Evolutionary conservation across 2,888 invertebrate species (phyloP).

Genomic region (Ptychoptera albimana): DNA sequence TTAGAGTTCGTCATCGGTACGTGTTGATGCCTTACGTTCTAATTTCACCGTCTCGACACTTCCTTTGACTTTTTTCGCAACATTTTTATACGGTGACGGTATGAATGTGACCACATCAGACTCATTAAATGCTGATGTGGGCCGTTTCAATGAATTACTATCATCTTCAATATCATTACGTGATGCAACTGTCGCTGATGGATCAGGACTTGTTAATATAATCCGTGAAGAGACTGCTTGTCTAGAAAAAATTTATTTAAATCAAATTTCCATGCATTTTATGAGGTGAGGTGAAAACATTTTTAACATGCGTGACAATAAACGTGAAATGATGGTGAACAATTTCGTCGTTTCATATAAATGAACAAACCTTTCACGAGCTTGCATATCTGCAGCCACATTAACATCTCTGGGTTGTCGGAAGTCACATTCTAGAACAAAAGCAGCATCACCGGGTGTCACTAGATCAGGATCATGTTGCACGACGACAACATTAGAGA

Average conservation of each 20-base stretch:
- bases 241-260: constrained; percentile 16
- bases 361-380: constrained; percentile 25
- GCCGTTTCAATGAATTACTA: constrained; percentile 11
- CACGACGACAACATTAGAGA: constrained; percentile 42
- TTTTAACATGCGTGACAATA: background rate
- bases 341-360: background rate
- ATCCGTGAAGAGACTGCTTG: constrained; percentile 32
- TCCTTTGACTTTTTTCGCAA: too few species aligned
- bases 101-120: constrained; percentile 27
- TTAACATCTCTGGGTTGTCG: constrained; percentile 36
- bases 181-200: constrained; percentile 21
- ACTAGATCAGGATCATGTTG: constrained; percentile 50
- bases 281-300: background rate
- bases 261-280: constrained; percentile 1
- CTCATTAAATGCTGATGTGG: constrained; percentile 21
- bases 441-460: constrained; percentile 48
- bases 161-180: constrained; percentile 8
- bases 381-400: constrained; percentile 35
- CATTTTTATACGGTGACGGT: constrained; percentile 12
- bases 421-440: constrained; percentile 47
- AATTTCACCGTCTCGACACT: too few species aligned
- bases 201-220: constrained; percentile 37
- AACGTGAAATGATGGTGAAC: background rate
- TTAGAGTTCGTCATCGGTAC: too few species aligned
- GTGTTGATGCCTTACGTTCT: too few species aligned